Percentiles rank a stretch among this genome's conserved stretches.
Conservation (phyloP, 2,888 invertebrate genomes). For the Ochropleura plecta region DNA sequence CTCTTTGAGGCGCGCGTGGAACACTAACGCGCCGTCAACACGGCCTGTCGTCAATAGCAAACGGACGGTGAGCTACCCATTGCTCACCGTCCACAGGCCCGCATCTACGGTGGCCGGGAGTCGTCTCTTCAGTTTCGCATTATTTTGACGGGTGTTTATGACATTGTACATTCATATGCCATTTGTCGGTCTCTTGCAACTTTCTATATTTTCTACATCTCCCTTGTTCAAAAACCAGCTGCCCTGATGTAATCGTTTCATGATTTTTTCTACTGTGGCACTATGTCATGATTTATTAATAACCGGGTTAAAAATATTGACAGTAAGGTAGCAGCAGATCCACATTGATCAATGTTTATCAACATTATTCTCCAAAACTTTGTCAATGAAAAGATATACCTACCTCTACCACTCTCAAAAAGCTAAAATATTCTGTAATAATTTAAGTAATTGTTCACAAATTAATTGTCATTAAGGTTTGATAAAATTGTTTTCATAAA, state of each 20-base stretch:
- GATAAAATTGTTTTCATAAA: slow-evolving; percentile 32
- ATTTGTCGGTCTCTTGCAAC: background rate
- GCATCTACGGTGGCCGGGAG: background rate
- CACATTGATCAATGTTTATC: background rate
- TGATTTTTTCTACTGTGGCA: background rate
- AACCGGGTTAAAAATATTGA: background rate
- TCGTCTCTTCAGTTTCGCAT: too few relatives aligned
- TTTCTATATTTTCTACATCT: background rate
- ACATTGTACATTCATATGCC: background rate
- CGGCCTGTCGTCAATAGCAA: too few relatives aligned
- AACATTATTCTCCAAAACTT: background rate
- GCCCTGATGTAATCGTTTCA: background rate
- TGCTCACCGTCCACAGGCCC: too few relatives aligned
- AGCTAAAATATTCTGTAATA: slow-evolving; percentile 12
- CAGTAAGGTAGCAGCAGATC: background rate
- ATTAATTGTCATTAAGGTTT: slow-evolving; percentile 40
- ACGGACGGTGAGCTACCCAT: too few relatives aligned
- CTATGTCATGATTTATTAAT: background rate
- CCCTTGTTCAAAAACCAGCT: background rate
- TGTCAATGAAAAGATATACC: background rate
- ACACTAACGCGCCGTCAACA: too few relatives aligned
- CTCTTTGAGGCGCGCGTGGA: too few relatives aligned
- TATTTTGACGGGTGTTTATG: background rate
- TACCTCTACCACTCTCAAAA: background rate
- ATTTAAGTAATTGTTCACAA: slow-evolving; percentile 33